Conservation (phyloP, 1,140 invertebrate species). For the Pseudomyrmex dendroicus region DNA sequence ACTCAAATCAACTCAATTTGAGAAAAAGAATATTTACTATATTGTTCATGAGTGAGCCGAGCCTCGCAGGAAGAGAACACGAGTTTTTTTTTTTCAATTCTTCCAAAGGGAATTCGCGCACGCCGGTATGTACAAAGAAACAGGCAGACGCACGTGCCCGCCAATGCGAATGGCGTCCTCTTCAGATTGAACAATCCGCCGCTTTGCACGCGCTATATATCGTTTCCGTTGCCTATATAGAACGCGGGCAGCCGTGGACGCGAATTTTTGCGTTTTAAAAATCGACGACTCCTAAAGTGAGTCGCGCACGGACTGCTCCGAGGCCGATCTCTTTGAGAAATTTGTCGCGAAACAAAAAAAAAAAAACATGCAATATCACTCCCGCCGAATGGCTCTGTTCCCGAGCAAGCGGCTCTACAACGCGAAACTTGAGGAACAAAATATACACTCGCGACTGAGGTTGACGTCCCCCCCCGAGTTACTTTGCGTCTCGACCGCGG, state of each 20-base stretch:
- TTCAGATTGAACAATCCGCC: conserved; percentile 67
- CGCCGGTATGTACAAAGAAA: conserved; percentile 23
- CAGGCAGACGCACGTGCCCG: conserved; percentile 79
- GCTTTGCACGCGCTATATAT: conserved; percentile 47
- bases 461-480: neutral
- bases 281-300: neutral
- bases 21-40: conserved; percentile 69
- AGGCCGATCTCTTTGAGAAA: no score
- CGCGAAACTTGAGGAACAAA: neutral
- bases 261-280: neutral
- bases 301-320: neutral
- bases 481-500: neutral
- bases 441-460: neutral
- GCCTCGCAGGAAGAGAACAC: no score
- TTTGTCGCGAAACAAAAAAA: neutral
- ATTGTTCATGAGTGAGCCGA: conserved; percentile 49
- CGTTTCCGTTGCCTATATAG: conserved; percentile 21
- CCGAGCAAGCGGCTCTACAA: no score
- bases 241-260: neutral
- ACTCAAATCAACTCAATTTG: neutral
- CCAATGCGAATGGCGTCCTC: conserved; percentile 80
- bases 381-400: neutral
- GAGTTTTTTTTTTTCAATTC: no score
- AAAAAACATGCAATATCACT: neutral
- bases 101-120: neutral